Conservation (phyloP, 2,888 invertebrate species). For the Macaria liturata region DNA sequence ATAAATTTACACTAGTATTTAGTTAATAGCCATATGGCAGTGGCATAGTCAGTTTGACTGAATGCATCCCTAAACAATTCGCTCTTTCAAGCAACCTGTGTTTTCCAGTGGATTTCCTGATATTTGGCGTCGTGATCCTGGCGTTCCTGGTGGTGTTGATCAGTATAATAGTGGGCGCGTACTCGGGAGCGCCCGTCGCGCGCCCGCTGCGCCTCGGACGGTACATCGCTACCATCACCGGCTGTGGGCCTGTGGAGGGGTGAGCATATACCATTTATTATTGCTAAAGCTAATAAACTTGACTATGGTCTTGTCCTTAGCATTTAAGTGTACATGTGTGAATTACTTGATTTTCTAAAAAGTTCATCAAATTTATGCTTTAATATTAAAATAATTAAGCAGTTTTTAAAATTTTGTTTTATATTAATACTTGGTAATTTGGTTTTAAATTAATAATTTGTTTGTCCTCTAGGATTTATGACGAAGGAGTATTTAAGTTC, state of each 20-base stretch:
- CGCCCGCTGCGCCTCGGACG: constrained; percentile 88
- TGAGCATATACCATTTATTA: constrained; percentile 45
- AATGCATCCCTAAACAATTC: too few relatives aligned
- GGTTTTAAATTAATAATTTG: background rate
- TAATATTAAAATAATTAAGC: too few relatives aligned
- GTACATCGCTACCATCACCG: constrained; percentile 88
- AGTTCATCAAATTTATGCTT: too few relatives aligned
- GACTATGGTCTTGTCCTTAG: too few relatives aligned
- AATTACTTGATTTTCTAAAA: too few relatives aligned
- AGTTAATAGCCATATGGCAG: too few relatives aligned
- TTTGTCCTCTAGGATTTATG: constrained; percentile 81
- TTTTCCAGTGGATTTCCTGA: constrained; percentile 78
- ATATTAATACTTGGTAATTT: background rate
- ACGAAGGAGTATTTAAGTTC: constrained; percentile 91
- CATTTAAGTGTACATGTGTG: too few relatives aligned
- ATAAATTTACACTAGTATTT: too few relatives aligned
- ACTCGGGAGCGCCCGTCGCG: constrained; percentile 74
- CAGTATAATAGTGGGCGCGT: constrained; percentile 83
- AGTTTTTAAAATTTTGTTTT: too few relatives aligned
- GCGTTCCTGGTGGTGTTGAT: constrained; percentile 85
- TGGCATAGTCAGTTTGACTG: too few relatives aligned
- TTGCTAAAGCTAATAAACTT: too few relatives aligned
- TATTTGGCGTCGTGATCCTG: constrained; percentile 83
- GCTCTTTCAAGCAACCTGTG: background rate
- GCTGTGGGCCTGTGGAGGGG: constrained; percentile 92